phyloP scores from a whole-genome alignment of 2,113 vertebrate species.

The Crocuta crocuta region DNA sequence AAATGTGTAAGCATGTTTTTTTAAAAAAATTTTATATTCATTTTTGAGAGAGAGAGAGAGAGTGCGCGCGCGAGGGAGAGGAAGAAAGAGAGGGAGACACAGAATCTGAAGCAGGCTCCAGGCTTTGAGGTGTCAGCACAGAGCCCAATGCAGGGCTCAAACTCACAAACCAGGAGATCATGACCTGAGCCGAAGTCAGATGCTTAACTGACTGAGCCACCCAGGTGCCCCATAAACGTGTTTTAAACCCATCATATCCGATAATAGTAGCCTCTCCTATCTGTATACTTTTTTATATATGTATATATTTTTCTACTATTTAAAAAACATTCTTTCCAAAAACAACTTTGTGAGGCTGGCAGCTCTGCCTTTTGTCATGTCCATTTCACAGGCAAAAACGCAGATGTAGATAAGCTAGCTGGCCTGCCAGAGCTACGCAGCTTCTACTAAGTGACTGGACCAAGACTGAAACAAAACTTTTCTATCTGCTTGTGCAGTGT shows the following conservation, averaged over 20 bases:
- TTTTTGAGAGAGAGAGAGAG: no score
- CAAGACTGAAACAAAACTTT: not conserved
- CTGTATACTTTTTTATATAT: not conserved
- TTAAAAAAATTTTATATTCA: not conserved
- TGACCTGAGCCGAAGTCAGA: no score
- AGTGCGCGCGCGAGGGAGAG: no score
- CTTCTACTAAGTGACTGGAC: not conserved
- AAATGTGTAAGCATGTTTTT: not conserved
- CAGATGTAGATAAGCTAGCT: not conserved
- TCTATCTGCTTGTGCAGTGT: not conserved
- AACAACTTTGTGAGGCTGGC: not conserved
- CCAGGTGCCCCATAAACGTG: no score
- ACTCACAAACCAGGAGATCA: no score
- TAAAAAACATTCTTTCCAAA: constrained; percentile 1
- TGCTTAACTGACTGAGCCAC: no score
- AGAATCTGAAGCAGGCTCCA: no score
- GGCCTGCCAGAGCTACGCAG: not conserved
- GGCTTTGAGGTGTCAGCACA: no score
- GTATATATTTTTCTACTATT: not conserved
- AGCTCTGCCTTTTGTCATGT: not conserved
- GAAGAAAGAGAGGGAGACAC: no score
- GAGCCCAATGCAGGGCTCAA: no score
- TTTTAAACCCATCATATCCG: not conserved
- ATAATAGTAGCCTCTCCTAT: not conserved
- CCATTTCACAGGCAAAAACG: not conserved